Base-by-base conservation (phyloP, 2,888 invertebrate species). In the Polylopha cassiicola region DNA sequence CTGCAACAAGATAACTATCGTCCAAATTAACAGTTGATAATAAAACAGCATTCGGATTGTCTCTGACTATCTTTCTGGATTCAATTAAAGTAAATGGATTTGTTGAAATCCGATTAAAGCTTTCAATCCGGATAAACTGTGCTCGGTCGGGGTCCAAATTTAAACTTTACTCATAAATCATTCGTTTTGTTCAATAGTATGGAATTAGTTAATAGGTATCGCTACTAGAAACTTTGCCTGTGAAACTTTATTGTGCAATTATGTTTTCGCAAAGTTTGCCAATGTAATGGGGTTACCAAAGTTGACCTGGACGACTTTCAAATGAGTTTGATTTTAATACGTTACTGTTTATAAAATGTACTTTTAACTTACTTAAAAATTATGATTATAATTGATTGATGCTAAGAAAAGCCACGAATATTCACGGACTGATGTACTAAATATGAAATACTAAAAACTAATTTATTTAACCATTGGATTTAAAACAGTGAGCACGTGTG, bases 1-100 rank as follows among this genome's bases (percentile, higher is more conserved):
- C 20, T 26, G 26, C 21, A n/a, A 21, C 18, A 16, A 10, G 4
- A 14, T 8, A 6, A n/a, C 15, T 11, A 1, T 1, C 15, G 14
- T 29, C 29, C 24, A 30, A 43, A 44, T 48, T 41, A 47, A 44
- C 47, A 41, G 30, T 33, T 24, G 45, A 43, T 46, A 48, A 43
- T 43, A 44, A 39, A 45, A 51, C 42, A 50, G 58, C 51, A 60
- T 55, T 50, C 34, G 46, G n/a, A 39, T 50, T 47, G 51, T 45
- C 50, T 46, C 53, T 55, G 52, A 56, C 27, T 37, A 42, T 43
- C 53, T 53, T 50, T 47, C 46, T 48, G 49, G 51, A 59, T 61
- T 62, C 59, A 62, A 65, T 63, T 65, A 61, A 62, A 63, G 57
- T 63, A 55, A 65, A 66, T 61, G 60, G 60, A 54, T 63, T 61